A percentile compares a stretch with the other conserved stretches of the same genome.
Evolutionary conservation across 1,140 invertebrate species (phyloP).

Genomic region (Papilio polyxenes): DNA sequence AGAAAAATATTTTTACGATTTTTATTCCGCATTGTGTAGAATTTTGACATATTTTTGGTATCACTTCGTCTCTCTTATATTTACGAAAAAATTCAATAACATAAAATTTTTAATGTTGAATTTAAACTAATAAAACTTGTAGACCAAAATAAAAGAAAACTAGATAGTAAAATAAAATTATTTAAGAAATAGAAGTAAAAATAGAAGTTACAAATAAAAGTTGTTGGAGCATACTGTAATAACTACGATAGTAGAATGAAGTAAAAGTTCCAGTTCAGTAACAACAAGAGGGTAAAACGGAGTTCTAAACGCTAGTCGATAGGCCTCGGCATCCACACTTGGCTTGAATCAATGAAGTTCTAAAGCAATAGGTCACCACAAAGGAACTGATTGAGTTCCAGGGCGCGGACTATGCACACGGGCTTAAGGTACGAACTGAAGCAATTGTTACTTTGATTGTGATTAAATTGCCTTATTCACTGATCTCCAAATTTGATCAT

Average conservation of each 20-base stretch:
- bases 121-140: too few relatives aligned
- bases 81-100: too few relatives aligned
- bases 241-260: constrained; percentile 35
- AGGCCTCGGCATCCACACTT: constrained; percentile 63
- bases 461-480: too few relatives aligned
- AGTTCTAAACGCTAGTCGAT: constrained; percentile 45
- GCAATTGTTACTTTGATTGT: neutral
- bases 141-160: too few relatives aligned
- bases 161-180: too few relatives aligned
- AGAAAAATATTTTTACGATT: too few relatives aligned
- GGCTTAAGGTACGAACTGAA: constrained; percentile 44
- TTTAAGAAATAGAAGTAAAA: neutral
- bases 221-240: neutral
- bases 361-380: constrained; percentile 68
- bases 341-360: constrained; percentile 76
- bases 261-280: constrained; percentile 57
- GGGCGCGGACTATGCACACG: constrained; percentile 45
- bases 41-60: too few relatives aligned
- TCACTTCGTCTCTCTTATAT: too few relatives aligned
- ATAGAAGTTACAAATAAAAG: neutral
- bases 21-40: too few relatives aligned
- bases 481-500: neutral
- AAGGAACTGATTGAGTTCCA: constrained; percentile 72
- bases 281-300: constrained; percentile 57
- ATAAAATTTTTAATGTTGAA: too few relatives aligned